phyloP scores from a whole-genome alignment of 2,888 invertebrate species.

The Nesidiocoris tenuis region DNA sequence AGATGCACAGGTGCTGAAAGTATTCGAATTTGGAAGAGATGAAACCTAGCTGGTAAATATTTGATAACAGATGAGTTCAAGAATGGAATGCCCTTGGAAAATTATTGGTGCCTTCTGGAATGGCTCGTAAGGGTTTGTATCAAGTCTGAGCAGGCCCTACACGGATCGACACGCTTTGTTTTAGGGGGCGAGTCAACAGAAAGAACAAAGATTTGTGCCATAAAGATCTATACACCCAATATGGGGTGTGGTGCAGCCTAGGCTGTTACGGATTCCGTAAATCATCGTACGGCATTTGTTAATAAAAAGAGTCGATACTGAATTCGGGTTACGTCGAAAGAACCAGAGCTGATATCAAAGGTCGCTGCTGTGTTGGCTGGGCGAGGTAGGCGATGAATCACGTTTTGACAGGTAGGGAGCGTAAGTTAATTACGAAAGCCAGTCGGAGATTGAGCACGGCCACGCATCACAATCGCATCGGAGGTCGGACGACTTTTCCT shows the following conservation, averaged over 20 bases:
- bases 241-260: not conserved
- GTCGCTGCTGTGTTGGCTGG: not conserved
- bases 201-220: conserved; percentile 39
- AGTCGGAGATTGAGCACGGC: not conserved
- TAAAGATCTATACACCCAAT: conserved; percentile 23
- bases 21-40: too few species aligned
- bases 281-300: conserved; percentile 30
- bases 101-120: too few species aligned
- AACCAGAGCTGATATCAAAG: conserved; percentile 6
- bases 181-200: too few species aligned
- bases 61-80: too few species aligned
- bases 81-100: too few species aligned
- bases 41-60: too few species aligned
- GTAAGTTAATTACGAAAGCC: conserved; percentile 36
- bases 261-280: conserved; percentile 38
- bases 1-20: too few species aligned
- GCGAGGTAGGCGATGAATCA: conserved; percentile 35
- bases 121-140: too few species aligned
- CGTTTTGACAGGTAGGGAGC: conserved; percentile 30
- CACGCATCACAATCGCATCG: not conserved
- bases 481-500: too few species aligned
- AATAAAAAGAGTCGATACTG: conserved; percentile 42
- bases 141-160: too few species aligned
- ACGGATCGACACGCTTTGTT: too few species aligned
- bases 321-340: conserved; percentile 32